Evolutionary conservation across 2,113 vertebrate genomes (phyloP), one percentile per base, ranked within the genome.

Genomic region (Dendropsophus ebraccatus): DNA sequence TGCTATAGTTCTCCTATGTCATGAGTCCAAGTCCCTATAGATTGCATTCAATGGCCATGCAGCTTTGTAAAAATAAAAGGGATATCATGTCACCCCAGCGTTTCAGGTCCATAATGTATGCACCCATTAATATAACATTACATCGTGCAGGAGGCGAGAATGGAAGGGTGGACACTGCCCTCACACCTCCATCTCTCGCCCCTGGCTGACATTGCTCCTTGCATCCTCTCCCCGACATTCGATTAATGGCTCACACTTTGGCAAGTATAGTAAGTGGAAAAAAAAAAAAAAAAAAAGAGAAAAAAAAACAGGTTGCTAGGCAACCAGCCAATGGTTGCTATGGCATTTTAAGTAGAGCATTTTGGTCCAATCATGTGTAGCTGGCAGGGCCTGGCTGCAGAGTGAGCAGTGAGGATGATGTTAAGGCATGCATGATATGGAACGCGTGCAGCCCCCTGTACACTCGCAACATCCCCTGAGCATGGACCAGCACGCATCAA

Each of bases 301-400:
- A 93, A 92, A 92, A 93, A 92, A 93, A 93, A 92, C 90, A 87
- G 91, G 95, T 98, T 97, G 95, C 96, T 96, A 96, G 95, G 97
- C 95, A 94, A 97, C 97, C 92, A 94, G 95, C 96, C 93, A 96
- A 95, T 95, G 96, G 98, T 99, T 99, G 96, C 97, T 95, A 97
- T 99, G 96, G 97, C 94, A 95, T 97, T 95, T 96, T 94, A 91
- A 97, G 96, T 95, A 92, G 95, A 94, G 96, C 95, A 94, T 96
- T 62, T 96, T 94, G 96, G 96, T 95, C 97, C 97, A 98, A 98
- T 99, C 96, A 95, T 94, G 89, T 95, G 95, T 94, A 94, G 95
- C 95, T 93, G 94, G 95, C 94, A 93, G 95, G 93, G 89, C 88
- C 92, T 94, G 95, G 95, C 94, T 92, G 92, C 91, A 50, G 93